phyloP scores from a whole-genome alignment of 2,113 vertebrate genomes.

The Corythornis madagascariensis region DNA sequence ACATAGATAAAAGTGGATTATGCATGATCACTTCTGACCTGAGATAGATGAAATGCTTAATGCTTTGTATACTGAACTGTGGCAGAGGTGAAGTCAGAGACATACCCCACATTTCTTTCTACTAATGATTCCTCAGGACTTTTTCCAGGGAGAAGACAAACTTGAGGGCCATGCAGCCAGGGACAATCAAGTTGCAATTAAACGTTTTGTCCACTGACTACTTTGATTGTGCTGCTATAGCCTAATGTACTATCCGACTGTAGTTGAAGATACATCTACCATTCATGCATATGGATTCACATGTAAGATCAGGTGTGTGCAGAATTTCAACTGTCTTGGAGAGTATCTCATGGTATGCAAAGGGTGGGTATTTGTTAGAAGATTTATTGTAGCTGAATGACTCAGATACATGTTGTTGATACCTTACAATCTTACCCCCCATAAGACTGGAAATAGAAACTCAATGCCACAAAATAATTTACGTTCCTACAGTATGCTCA shows the following conservation, averaged over 20 bases:
- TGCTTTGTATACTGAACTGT: not conserved
- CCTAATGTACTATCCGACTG: not conserved
- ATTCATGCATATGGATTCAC: not conserved
- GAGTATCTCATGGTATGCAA: not conserved
- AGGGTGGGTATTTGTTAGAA: slow-evolving; percentile 9
- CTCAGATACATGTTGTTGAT: slow-evolving; percentile 29
- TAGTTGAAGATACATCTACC: not conserved
- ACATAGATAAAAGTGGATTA: slow-evolving; percentile 21
- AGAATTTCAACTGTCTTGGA: slow-evolving; percentile 24
- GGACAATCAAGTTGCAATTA: not conserved
- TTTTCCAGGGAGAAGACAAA: not conserved
- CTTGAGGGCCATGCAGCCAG: not conserved
- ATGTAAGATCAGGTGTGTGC: not conserved
- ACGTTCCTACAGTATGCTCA: slow-evolving; percentile 22
- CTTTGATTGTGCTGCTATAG: not conserved
- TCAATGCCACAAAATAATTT: slow-evolving; percentile 30
- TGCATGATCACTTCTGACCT: not conserved
- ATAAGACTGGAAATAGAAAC: slow-evolving; percentile 30
- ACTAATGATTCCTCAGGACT: not conserved
- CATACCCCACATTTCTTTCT: not conserved
- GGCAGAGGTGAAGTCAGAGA: not conserved
- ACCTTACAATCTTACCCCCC: slow-evolving; percentile 35
- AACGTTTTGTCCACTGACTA: not conserved
- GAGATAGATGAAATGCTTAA: not conserved
- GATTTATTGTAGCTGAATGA: slow-evolving; percentile 49